Percentiles rank a stretch among this genome's conserved stretches.
These are phyloP conservation scores for Philypnodon macrostomus DNA, from an alignment of 2,797 vertebrate genomes.

Conservation along the genomic window DNA sequence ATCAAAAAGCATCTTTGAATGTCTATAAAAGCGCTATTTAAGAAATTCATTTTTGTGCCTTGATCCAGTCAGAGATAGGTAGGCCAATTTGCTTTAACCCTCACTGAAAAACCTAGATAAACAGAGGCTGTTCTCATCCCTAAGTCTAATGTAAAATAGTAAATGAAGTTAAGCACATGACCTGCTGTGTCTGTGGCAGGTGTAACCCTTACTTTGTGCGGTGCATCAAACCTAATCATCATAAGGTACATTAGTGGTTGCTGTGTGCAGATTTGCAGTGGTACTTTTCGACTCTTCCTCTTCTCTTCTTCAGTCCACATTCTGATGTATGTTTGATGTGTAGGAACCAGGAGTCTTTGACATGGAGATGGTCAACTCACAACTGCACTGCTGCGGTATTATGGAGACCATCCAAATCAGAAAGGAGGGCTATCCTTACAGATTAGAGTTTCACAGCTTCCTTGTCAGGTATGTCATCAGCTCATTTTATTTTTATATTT, in stretches of 20 bases:
- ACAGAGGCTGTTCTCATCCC: neutral
- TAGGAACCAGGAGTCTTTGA: slow-evolving; percentile 90
- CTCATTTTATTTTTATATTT: neutral
- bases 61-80: too few relatives aligned
- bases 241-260: slow-evolving; percentile 82
- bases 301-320: neutral
- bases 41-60: too few relatives aligned
- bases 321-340: slow-evolving; percentile 11
- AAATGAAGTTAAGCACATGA: slow-evolving; percentile 18
- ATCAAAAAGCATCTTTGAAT: too few relatives aligned
- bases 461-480: slow-evolving; percentile 79
- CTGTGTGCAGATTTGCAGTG: slow-evolving; percentile 49
- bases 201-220: slow-evolving; percentile 94
- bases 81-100: too few relatives aligned
- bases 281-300: neutral
- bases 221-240: slow-evolving; percentile 97
- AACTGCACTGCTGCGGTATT: slow-evolving; percentile 90
- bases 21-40: too few relatives aligned
- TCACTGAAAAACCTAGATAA: too few relatives aligned
- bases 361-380: slow-evolving; percentile 82
- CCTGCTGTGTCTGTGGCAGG: slow-evolving; percentile 72
- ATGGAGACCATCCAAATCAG: slow-evolving; percentile 93
- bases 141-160: neutral
- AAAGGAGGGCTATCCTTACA: slow-evolving; percentile 90
- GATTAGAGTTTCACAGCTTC: slow-evolving; percentile 87